Percentiles rank a stretch among this genome's conserved stretches.
Evolutionary conservation across 2,113 vertebrate genomes (phyloP).

Genomic region (Puntigrus tetrazona): DNA sequence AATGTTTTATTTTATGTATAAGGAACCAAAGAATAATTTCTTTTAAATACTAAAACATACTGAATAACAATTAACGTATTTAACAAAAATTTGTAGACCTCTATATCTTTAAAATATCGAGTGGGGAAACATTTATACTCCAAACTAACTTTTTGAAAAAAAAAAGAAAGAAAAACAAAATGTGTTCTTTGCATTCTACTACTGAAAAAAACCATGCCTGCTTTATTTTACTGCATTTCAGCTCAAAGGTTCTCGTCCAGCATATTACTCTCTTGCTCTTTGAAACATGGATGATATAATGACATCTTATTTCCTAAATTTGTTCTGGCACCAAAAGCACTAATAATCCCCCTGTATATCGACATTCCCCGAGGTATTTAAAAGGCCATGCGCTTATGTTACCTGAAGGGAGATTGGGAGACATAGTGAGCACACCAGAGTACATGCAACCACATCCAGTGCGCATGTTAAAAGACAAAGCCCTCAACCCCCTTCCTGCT

Average conservation of each 20-base stretch:
- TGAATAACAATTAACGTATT: background rate
- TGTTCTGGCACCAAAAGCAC: constrained; percentile 75
- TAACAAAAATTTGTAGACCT: no score
- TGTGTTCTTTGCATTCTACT: background rate
- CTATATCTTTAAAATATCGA: background rate
- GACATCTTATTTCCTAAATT: constrained; percentile 78
- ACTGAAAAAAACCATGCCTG: background rate
- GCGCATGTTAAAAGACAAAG: constrained; percentile 62
- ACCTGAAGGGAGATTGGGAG: constrained; percentile 73
- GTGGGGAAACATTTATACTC: background rate
- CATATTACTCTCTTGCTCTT: constrained; percentile 65
- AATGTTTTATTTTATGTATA: background rate
- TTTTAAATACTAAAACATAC: background rate
- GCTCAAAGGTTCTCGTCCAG: background rate
- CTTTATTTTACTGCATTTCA: background rate
- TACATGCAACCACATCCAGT: constrained; percentile 26
- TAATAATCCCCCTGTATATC: constrained; percentile 59
- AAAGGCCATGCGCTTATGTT: constrained; percentile 61
- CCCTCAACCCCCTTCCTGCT: constrained; percentile 28
- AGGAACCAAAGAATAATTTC: background rate
- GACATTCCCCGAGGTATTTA: constrained; percentile 65
- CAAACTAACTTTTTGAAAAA: no score
- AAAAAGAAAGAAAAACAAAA: no score
- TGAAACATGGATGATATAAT: constrained; percentile 77
- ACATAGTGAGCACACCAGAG: constrained; percentile 38